Conservation (phyloP, 2,888 invertebrate species). For the Macroteleia sp. region DNA sequence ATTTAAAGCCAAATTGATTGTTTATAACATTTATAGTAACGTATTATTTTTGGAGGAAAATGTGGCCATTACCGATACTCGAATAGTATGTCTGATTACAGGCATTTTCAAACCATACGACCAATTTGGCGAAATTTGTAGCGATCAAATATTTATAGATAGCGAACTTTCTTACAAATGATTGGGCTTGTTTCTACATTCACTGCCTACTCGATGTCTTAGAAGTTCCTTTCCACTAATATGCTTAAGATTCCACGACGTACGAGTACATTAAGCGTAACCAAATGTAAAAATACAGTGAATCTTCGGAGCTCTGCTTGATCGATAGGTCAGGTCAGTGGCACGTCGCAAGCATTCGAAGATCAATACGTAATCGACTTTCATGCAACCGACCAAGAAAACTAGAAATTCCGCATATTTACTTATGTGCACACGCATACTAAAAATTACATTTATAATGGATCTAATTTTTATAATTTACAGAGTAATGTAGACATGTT, state of each 20-base stretch:
- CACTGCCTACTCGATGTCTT: conserved; percentile 34
- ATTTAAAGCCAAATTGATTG: conserved; percentile 43
- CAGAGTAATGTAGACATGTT: no score
- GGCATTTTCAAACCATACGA: no score
- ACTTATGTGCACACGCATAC: no score
- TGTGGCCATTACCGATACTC: background rate
- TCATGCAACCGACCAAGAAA: no score
- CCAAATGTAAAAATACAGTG: conserved; percentile 25
- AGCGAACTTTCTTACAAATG: conserved; percentile 11
- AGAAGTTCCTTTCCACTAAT: conserved; percentile 36
- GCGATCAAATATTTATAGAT: conserved; percentile 15
- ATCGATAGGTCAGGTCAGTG: conserved; percentile 45
- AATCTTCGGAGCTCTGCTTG: background rate
- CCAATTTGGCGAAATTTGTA: background rate
- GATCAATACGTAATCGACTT: no score
- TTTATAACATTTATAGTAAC: conserved; percentile 36
- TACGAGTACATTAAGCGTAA: background rate
- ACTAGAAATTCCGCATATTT: no score
- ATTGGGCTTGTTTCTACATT: conserved; percentile 7
- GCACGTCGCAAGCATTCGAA: no score
- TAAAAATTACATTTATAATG: no score
- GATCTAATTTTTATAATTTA: no score
- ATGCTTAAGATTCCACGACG: conserved; percentile 17
- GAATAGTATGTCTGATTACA: no score
- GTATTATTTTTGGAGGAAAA: conserved; percentile 16